Evolutionary conservation across 2,888 invertebrate genomes (phyloP).

Genomic region (Corythucha ciliata): DNA sequence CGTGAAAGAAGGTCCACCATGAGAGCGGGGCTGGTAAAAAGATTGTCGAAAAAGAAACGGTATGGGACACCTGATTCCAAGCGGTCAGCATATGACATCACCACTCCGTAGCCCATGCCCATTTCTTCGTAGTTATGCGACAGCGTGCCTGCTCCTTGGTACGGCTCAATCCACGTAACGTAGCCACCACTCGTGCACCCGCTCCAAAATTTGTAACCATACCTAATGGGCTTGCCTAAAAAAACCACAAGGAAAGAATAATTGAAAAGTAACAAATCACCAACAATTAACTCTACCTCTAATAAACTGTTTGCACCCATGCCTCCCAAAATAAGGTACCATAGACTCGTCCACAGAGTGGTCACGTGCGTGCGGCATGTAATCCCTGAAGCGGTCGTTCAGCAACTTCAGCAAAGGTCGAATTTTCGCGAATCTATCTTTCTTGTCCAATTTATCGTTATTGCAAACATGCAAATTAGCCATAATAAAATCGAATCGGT

Average conservation of each 20-base stretch:
- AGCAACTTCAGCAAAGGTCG: slow-evolving; percentile 6
- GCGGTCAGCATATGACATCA: neutral
- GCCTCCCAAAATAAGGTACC: slow-evolving; percentile 12
- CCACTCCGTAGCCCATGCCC: slow-evolving; percentile 5
- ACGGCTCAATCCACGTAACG: slow-evolving; percentile 2
- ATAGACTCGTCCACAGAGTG: slow-evolving; percentile 14
- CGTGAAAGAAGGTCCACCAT: no score
- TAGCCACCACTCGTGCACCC: neutral
- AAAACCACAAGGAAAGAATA: no score
- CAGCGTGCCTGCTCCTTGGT: neutral
- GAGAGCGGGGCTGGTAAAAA: neutral
- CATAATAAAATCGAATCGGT: slow-evolving; percentile 17
- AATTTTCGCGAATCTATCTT: slow-evolving; percentile 11
- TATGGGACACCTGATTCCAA: slow-evolving; percentile 2
- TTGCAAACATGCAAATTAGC: slow-evolving; percentile 12
- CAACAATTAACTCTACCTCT: no score
- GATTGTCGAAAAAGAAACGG: slow-evolving; percentile 1
- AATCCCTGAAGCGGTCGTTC: slow-evolving; percentile 1
- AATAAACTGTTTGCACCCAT: slow-evolving; percentile 11
- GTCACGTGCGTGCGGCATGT: slow-evolving; percentile 3
- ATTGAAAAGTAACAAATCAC: no score
- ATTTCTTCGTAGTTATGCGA: neutral
- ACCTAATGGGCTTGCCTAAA: slow-evolving; percentile 26
- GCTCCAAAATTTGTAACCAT: slow-evolving; percentile 23
- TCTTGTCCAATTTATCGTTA: slow-evolving; percentile 12